These are phyloP conservation scores for Empis stercorea DNA, from an alignment of 2,888 invertebrate genomes.

Conservation along the genomic window DNA sequence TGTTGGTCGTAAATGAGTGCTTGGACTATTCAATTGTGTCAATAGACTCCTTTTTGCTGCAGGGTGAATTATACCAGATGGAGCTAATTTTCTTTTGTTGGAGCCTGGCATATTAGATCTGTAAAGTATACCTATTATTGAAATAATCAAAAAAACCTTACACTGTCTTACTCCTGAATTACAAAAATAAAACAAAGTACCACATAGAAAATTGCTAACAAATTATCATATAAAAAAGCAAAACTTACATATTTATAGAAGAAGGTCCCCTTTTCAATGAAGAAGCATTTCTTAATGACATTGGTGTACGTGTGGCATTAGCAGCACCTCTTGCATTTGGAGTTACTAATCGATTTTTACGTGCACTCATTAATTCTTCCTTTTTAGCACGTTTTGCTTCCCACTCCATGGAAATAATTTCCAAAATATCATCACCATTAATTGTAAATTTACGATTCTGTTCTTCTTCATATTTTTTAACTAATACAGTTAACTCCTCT, in stretches of 20 bases:
- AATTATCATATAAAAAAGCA: not conserved
- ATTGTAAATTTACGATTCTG: slow-evolving; percentile 46
- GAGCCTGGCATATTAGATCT: slow-evolving; percentile 7
- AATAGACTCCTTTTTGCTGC: slow-evolving; percentile 28
- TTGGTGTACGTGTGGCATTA: slow-evolving; percentile 20
- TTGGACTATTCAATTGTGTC: not conserved
- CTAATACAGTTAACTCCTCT: slow-evolving; percentile 44
- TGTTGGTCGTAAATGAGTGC: slow-evolving; percentile 8
- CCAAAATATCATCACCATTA: slow-evolving; percentile 48
- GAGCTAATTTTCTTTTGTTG: slow-evolving; percentile 21
- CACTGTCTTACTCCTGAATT: no score
- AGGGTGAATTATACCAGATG: slow-evolving; percentile 12
- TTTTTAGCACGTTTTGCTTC: slow-evolving; percentile 37
- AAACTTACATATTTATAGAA: slow-evolving; percentile 5
- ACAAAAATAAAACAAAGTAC: no score
- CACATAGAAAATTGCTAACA: no score
- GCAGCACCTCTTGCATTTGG: slow-evolving; percentile 10
- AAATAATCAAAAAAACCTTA: not conserved
- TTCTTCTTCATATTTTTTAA: slow-evolving; percentile 39
- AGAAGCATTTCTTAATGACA: slow-evolving; percentile 20
- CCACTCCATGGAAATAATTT: slow-evolving; percentile 49
- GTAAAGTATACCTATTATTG: not conserved
- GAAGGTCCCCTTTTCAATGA: slow-evolving; percentile 24
- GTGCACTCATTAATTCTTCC: slow-evolving; percentile 36
- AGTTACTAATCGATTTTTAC: slow-evolving; percentile 20